Evolutionary conservation across 2,797 vertebrate genomes (phyloP), one percentile per base, ranked within the genome.

Genomic region (Cryptoblepharus egeriae): DNA sequence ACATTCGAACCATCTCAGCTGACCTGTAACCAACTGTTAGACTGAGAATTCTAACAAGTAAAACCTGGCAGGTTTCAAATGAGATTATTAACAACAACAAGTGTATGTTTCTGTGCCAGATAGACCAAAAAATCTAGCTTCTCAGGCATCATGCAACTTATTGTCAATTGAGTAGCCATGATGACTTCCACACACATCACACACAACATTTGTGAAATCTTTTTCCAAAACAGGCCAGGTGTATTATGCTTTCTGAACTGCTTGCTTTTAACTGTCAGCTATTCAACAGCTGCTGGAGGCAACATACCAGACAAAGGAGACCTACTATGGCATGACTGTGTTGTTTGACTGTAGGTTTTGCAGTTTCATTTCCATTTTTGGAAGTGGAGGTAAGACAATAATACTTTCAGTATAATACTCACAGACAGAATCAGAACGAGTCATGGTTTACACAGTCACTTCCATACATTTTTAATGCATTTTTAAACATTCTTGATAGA

Each of bases 311-410:
- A 73, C 90, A 61, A 87, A 85, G 55, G 63, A 92, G 67, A 64
- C 64, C 60, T 28, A 15, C 82, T 64, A 61, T 79, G 87, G 85
- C 71, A 15, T 76, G 91, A 87, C 79, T 88, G 89, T 15, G 1
- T 63, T 85, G 88, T 92, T n/a, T n/a, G n/a, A 92, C 89, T 89
- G 85, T 85, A 80, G 87, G 85, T 89, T 85, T 91, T 92, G 90
- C 55, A 74, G 90, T 93, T 96, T 94, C 84, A 92, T 93, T 95
- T 92, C 89, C 87, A 88, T 88, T 55, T 64, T 79, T 82, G 67
- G 28, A 32, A 30, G 22, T 61, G 10, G 15, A 10, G 87, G 3
- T 75, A 37, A 87, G 70, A 91, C 79, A 67, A 69, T 67, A 22
- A 68, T 16, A 32, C 81, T 85, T 75, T 88, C 76, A 91, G 83